phyloP scores from a whole-genome alignment of 2,113 vertebrate species.

The Psittacus erithacus region DNA sequence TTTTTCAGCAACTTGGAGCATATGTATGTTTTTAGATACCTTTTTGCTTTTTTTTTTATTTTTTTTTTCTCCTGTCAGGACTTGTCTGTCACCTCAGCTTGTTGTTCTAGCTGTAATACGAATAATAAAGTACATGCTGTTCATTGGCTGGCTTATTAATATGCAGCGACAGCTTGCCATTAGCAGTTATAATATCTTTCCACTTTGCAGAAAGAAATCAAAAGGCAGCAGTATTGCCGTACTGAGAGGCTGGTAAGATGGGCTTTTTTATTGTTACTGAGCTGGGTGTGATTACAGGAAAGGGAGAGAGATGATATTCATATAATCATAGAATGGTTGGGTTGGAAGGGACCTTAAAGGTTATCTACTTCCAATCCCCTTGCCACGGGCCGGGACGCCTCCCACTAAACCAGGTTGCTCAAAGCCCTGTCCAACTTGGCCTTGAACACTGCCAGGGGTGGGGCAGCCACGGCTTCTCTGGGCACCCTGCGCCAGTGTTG shows the following conservation, averaged over 20 bases:
- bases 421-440: not conserved
- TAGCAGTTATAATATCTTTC: not conserved
- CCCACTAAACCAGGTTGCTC: not conserved
- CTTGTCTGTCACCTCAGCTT: conserved; percentile 50
- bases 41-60: not conserved
- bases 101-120: not conserved
- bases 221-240: not conserved
- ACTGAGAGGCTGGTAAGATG: not conserved
- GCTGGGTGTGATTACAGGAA: not conserved
- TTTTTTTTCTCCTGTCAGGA: not conserved
- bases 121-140: not conserved
- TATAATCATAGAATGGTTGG: not conserved
- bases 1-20: conserved; percentile 33
- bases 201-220: not conserved
- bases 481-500: not conserved
- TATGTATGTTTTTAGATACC: not conserved
- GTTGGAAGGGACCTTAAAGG: not conserved
- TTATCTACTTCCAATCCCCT: not conserved
- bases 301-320: not conserved
- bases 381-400: not conserved
- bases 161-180: not conserved
- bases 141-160: conserved; percentile 12
- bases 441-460: not conserved
- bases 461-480: not conserved
- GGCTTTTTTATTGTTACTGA: not conserved